A percentile compares a stretch with the other conserved stretches of the same genome.
These are phyloP conservation scores for Sorex maritimensis DNA, from an alignment of 2,797 vertebrate species.

Conservation along the genomic window DNA sequence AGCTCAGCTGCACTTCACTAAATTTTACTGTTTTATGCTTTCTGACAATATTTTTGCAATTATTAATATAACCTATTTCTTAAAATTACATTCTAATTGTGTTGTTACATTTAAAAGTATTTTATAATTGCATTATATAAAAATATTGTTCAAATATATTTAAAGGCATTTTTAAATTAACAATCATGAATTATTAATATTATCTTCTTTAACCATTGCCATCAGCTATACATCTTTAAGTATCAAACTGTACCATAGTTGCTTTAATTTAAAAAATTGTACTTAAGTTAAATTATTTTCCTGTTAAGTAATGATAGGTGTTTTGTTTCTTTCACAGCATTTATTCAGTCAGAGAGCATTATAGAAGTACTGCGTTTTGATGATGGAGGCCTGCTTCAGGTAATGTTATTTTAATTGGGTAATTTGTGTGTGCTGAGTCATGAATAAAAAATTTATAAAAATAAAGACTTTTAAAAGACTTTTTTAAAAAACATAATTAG, in stretches of 20 bases:
- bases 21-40: neutral
- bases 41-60: slow-evolving; percentile 7
- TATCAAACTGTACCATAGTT: slow-evolving; percentile 2
- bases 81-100: slow-evolving; percentile 43
- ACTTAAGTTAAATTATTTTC: neutral
- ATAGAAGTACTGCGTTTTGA: slow-evolving; percentile 99
- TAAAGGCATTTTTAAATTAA: slow-evolving; percentile 35
- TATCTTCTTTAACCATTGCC: slow-evolving; percentile 52
- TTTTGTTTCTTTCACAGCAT: slow-evolving; percentile 93
- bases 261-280: slow-evolving; percentile 46
- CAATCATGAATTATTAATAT: slow-evolving; percentile 25
- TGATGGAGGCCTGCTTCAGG: slow-evolving; percentile 97
- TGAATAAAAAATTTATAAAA: neutral
- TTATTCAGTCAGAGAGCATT: slow-evolving; percentile 98
- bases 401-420: slow-evolving; percentile 86
- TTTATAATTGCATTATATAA: slow-evolving; percentile 4
- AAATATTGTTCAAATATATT: slow-evolving; percentile 29
- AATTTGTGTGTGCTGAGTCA: neutral
- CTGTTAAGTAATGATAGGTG: slow-evolving; percentile 64
- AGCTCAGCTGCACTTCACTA: neutral
- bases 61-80: slow-evolving; percentile 7
- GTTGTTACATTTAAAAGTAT: slow-evolving; percentile 52
- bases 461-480: slow-evolving; percentile 23
- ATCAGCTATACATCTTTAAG: slow-evolving; percentile 64
- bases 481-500: slow-evolving; percentile 22